Base-by-base conservation (phyloP, 2,888 invertebrate species). In the Cryptocheilus praepositus region DNA sequence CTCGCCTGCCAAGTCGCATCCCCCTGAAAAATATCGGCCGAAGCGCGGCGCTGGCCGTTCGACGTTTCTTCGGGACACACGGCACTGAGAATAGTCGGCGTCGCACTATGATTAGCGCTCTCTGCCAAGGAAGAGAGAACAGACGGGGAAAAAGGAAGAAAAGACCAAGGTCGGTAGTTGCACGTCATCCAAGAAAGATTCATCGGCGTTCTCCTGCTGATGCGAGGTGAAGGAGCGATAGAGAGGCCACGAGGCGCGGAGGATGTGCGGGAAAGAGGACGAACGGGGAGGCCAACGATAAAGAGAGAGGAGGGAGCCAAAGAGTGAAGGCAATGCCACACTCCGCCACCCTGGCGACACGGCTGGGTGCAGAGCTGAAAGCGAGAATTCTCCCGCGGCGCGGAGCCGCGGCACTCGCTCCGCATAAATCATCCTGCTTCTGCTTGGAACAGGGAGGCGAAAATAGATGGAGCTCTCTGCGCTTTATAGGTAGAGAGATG, bases 361-460 rank as follows among this genome's bases (percentile, higher is more conserved):
- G 82, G 81, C 77, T 80, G 80, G 81, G 74, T 77, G 82, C 81
- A 73, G 74, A 83, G 79, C 77, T 78, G 82, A 83, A 77, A 76
- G 83, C 83, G 85, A 81, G 80, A 84, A 83, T 84, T 83, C 85
- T 85, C 83, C 84, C 80, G 85, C 83, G 76, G 84, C 79, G 85
- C 70, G 71, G 73, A 76, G 77, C 70, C 74, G 73, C 75, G 80
- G 80, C 85, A 85, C 84, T 83, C 85, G 84, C 81, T 79, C 73
- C 76, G 74, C 81, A 84, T 85, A 85, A 85, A 85, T 85, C 85
- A 85, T 83, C 79, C 81, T 64, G 76, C 79, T 83, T 84, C 83
- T 83, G 79, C 74, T 80, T 70, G 73, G 72, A 80, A 74, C 78
- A 74, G 74, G 78, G 71, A 79, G 79, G 80, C 80, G 74, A 83